A percentile compares a stretch with the other conserved stretches of the same genome.
These are phyloP conservation scores for Malurus alboscapulatus DNA, from an alignment of 2,113 vertebrate genomes.

Conservation along the genomic window DNA sequence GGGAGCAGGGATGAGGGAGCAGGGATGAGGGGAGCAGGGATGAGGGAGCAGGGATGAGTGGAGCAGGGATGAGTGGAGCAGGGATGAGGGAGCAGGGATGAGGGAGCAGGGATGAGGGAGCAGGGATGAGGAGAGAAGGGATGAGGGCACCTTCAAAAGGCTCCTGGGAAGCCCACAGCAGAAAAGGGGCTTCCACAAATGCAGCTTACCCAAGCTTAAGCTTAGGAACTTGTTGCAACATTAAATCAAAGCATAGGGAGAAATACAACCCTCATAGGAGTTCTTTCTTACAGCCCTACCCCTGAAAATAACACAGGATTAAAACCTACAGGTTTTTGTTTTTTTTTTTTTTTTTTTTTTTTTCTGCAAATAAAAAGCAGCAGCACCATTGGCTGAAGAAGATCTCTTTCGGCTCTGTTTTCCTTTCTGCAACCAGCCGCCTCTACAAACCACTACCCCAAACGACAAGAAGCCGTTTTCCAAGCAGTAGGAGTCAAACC, in stretches of 20 bases:
- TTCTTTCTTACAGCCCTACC: not conserved
- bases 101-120: too few species aligned
- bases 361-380: not conserved
- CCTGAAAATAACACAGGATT: rapidly evolving
- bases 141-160: not conserved
- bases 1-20: not conserved
- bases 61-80: not conserved
- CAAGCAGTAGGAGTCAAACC: rapidly evolving
- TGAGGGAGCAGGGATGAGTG: not conserved
- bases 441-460: not conserved
- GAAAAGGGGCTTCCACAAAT: not conserved
- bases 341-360: not conserved
- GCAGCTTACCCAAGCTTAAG: not conserved
- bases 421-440: not conserved
- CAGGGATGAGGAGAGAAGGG: rapidly evolving
- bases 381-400: not conserved
- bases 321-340: too few species aligned
- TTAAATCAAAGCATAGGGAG: not conserved
- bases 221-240: not conserved
- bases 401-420: not conserved
- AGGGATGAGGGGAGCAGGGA: too few species aligned
- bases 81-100: not conserved
- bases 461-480: not conserved
- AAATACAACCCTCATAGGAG: rapidly evolving
- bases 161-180: not conserved